Evolutionary conservation across 2,888 invertebrate genomes (phyloP).

Genomic region (Pollenia angustigena): DNA sequence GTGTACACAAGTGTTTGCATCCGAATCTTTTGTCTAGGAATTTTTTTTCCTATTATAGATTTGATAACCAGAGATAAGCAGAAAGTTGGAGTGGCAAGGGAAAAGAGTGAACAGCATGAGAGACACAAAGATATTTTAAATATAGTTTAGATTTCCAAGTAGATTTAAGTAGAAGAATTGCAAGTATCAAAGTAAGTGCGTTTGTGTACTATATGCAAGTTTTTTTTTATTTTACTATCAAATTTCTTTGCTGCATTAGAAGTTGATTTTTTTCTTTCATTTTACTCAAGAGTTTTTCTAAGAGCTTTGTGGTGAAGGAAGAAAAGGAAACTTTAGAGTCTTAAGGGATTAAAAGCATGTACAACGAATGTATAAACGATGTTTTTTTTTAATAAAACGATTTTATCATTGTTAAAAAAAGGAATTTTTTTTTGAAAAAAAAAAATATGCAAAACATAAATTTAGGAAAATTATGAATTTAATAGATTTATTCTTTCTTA

Average conservation of each 20-base stretch:
- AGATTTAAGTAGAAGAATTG: neutral
- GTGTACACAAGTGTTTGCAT: conserved; percentile 13
- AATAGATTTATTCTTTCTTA: too few species aligned
- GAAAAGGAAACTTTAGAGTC: conserved; percentile 3
- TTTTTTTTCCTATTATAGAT: neutral
- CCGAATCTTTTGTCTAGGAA: conserved; percentile 1
- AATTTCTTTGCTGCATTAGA: conserved; percentile 1
- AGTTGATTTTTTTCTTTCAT: neutral
- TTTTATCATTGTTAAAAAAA: too few species aligned
- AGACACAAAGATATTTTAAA: neutral
- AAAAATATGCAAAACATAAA: too few species aligned
- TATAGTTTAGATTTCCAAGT: conserved; percentile 4
- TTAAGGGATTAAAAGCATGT: neutral
- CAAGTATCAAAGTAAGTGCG: conserved; percentile 17
- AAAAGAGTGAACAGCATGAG: neutral
- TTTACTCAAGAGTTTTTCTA: neutral
- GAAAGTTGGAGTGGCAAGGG: neutral
- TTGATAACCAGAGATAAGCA: neutral
- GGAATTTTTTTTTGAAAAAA: too few species aligned
- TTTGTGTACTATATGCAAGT: neutral
- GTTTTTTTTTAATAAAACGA: too few species aligned
- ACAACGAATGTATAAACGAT: neutral
- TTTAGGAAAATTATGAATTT: too few species aligned
- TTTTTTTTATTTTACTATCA: neutral
- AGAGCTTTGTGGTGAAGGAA: neutral